These are phyloP conservation scores for Zingel zingel DNA, from an alignment of 2,113 vertebrate genomes.

Conservation along the genomic window DNA sequence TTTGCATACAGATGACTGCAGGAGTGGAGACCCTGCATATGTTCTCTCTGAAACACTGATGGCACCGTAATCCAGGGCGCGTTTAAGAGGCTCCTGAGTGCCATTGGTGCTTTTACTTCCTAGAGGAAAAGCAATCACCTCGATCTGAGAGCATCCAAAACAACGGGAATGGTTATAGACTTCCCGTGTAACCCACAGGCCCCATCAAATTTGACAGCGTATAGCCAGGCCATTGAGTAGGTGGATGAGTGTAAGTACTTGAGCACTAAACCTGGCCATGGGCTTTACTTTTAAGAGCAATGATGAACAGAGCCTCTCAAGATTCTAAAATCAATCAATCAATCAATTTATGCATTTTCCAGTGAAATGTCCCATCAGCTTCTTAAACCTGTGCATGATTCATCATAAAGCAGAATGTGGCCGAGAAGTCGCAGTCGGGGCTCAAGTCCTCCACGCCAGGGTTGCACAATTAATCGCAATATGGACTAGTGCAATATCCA, in stretches of 20 bases:
- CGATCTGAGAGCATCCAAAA: conserved; percentile 48
- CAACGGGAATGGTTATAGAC: conserved; percentile 46
- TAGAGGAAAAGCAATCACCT: conserved; percentile 57
- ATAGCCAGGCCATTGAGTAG: conserved; percentile 28
- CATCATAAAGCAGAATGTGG: too few species aligned
- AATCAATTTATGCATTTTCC: too few species aligned
- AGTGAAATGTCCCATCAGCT: too few species aligned
- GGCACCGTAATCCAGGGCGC: conserved; percentile 45
- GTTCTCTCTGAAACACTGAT: conserved; percentile 38
- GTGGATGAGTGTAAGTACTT: conserved; percentile 32
- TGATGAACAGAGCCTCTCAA: conserved; percentile 43
- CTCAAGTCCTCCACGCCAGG: too few species aligned
- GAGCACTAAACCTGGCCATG: conserved; percentile 11
- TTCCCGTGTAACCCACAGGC: conserved; percentile 37
- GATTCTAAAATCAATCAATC: not conserved
- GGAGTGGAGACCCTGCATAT: conserved; percentile 14
- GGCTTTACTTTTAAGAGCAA: conserved; percentile 29
- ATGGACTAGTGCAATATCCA: too few species aligned
- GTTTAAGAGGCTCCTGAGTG: conserved; percentile 51
- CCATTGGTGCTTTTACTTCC: conserved; percentile 24
- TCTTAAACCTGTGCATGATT: too few species aligned
- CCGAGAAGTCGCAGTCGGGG: too few species aligned
- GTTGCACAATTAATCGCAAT: too few species aligned
- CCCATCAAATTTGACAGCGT: conserved; percentile 30
- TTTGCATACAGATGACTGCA: conserved; percentile 60